These are phyloP conservation scores for Eupithecia exiguata DNA, from an alignment of 2,888 invertebrate species.

Conservation along the genomic window DNA sequence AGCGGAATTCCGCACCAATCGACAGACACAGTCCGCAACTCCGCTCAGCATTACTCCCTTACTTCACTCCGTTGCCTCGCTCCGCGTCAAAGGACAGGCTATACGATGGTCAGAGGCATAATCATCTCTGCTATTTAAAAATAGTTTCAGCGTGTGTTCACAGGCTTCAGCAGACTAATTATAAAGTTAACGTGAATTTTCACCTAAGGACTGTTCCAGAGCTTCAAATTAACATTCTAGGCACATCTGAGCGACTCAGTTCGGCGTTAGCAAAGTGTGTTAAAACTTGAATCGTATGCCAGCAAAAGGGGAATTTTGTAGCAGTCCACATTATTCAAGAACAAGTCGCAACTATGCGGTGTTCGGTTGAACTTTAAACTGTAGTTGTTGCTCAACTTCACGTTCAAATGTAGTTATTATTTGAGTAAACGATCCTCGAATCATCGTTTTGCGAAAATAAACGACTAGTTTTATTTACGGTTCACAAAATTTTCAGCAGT, in stretches of 20 bases:
- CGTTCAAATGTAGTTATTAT: constrained; percentile 29
- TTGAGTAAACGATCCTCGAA: constrained; percentile 21
- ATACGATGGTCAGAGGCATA: not conserved
- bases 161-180: constrained; percentile 1
- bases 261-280: constrained; percentile 24
- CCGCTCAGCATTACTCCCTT: not conserved
- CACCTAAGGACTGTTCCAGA: not conserved
- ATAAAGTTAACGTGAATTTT: constrained; percentile 9
- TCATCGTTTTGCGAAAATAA: constrained; percentile 12
- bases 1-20: not conserved
- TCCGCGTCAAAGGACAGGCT: not conserved
- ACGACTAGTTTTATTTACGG: constrained; percentile 8
- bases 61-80: not conserved
- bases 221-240: constrained; percentile 15
- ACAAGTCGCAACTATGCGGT: constrained; percentile 25
- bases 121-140: not conserved
- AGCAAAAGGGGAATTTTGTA: constrained; percentile 29
- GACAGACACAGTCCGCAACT: not conserved
- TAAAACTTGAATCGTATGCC: constrained; percentile 30
- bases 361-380: constrained; percentile 31
- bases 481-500: not conserved
- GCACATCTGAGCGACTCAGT: constrained; percentile 4
- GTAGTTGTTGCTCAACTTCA: constrained; percentile 23
- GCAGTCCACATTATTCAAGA: constrained; percentile 32
- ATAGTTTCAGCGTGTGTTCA: not conserved